Percentiles rank a stretch among this genome's conserved stretches.
These are phyloP conservation scores for Thaumetopoea pityocampa DNA, from an alignment of 1,140 invertebrate species.

Conservation along the genomic window DNA sequence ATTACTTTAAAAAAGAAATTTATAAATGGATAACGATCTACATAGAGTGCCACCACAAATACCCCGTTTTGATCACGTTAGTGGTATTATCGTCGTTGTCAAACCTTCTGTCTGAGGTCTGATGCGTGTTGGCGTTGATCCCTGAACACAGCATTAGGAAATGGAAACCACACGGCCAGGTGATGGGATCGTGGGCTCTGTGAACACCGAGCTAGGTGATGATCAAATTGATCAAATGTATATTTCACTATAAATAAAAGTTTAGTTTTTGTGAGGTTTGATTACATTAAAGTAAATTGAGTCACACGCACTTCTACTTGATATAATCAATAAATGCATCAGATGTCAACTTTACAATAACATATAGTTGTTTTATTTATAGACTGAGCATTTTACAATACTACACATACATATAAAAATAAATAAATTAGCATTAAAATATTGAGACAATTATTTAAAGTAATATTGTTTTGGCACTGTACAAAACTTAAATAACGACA, in stretches of 20 bases:
- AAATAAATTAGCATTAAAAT: no score
- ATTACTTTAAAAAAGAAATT: not conserved
- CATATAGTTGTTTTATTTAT: no score
- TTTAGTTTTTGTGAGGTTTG: no score
- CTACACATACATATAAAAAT: no score
- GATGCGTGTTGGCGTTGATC: constrained; percentile 65
- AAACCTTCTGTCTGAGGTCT: constrained; percentile 71
- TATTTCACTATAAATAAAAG: no score
- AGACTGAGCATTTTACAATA: no score
- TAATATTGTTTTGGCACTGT: constrained; percentile 19
- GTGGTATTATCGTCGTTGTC: no score
- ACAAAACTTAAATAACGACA: constrained; percentile 18
- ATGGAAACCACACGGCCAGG: constrained; percentile 76
- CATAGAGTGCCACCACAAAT: constrained; percentile 30
- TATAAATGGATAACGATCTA: constrained; percentile 7
- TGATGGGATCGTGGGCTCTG: constrained; percentile 73
- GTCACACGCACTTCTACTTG: no score
- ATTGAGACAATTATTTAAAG: not conserved
- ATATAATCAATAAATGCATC: no score
- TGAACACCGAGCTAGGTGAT: constrained; percentile 27
- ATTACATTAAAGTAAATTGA: no score
- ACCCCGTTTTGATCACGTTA: no score
- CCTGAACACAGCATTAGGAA: constrained; percentile 74
- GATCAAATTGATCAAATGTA: constrained; percentile 1
- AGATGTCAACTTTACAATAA: no score